Conservation (phyloP, 2,888 invertebrate genomes). For the Acrobasis consociella region DNA sequence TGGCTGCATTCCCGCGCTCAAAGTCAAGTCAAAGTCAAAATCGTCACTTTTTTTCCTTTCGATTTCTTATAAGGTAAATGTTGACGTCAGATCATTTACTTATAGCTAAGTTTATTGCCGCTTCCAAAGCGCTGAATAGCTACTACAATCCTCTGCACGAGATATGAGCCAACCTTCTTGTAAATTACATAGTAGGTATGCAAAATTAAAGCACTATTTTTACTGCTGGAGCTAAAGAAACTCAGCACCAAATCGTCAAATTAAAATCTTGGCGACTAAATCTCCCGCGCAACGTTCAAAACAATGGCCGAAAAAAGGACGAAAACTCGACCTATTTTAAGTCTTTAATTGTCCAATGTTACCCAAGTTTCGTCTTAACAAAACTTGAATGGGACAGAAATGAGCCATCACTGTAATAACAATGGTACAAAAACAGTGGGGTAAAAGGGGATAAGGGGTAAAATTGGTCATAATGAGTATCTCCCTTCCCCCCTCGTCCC, state of each 20-base stretch:
- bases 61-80: too few species aligned
- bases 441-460: slow-evolving; percentile 55
- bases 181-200: too few species aligned
- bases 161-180: too few species aligned
- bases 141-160: too few species aligned
- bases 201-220: background rate
- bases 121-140: too few species aligned
- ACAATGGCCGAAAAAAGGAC: slow-evolving; percentile 17
- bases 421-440: slow-evolving; percentile 64
- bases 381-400: slow-evolving; percentile 67
- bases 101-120: too few species aligned
- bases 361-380: slow-evolving; percentile 45
- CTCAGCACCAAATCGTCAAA: background rate
- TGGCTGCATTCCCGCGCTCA: too few species aligned
- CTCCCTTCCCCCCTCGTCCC: slow-evolving; percentile 49
- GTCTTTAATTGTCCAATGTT: slow-evolving; percentile 30
- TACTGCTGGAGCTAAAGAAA: background rate
- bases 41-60: too few species aligned
- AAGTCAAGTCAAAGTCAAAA: too few species aligned
- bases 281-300: background rate
- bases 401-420: slow-evolving; percentile 66
- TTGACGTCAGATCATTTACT: too few species aligned
- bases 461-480: slow-evolving; percentile 81
- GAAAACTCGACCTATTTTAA: slow-evolving; percentile 30
- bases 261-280: slow-evolving; percentile 9